Evolutionary conservation across 2,797 vertebrate genomes (phyloP).

Genomic region (Podarcis lilfordi): DNA sequence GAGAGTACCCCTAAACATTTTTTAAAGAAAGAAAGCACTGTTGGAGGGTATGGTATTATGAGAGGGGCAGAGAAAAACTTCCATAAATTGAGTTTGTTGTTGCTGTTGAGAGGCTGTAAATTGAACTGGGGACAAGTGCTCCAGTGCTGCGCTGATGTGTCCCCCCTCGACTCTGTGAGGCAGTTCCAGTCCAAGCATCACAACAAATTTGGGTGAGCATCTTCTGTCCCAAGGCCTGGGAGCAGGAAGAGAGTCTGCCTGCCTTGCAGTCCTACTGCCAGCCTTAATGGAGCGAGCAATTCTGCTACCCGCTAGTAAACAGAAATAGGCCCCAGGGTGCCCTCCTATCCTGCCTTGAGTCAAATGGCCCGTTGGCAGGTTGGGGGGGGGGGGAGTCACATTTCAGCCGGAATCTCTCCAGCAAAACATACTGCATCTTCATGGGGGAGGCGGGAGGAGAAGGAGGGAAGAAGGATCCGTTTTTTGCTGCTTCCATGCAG

Average conservation of each 20-base stretch:
- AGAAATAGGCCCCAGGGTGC: not conserved
- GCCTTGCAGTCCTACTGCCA: not conserved
- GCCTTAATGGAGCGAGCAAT: not conserved
- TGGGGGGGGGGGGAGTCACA: too few relatives aligned
- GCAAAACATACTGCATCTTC: not conserved
- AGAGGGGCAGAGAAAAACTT: too few relatives aligned
- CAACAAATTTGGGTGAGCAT: not conserved
- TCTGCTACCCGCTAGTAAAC: not conserved
- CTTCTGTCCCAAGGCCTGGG: not conserved
- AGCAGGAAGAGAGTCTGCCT: too few relatives aligned
- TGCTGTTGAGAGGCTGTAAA: too few relatives aligned
- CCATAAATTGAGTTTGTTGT: too few relatives aligned
- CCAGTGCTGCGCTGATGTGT: too few relatives aligned
- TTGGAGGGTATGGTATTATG: too few relatives aligned
- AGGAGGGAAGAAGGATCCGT: too few relatives aligned
- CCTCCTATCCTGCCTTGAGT: not conserved
- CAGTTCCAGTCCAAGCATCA: not conserved
- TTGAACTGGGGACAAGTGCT: too few relatives aligned
- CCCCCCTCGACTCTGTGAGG: not conserved
- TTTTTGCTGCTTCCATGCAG: not conserved
- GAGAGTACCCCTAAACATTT: too few relatives aligned
- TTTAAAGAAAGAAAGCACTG: too few relatives aligned
- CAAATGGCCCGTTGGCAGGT: not conserved
- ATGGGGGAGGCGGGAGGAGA: too few relatives aligned
- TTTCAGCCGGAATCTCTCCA: not conserved